Percentiles rank a stretch among this genome's conserved stretches.
phyloP scores from a whole-genome alignment of 2,888 invertebrate genomes.

The Cerceris ruficornis region DNA sequence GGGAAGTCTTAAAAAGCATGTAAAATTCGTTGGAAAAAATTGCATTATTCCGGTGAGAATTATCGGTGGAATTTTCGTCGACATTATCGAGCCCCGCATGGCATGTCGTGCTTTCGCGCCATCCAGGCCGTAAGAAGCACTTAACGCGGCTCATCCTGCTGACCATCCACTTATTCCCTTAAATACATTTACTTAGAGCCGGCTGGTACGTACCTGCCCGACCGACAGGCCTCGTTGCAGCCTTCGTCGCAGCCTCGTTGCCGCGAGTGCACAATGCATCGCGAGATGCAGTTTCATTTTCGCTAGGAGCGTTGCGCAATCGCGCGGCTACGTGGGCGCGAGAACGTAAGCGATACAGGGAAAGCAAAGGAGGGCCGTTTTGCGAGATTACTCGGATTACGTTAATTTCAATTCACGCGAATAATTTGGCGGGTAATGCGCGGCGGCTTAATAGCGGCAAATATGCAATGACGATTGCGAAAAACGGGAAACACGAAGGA shows the following conservation, averaged over 20 bases:
- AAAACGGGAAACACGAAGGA: too few relatives aligned
- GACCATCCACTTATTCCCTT: conserved; percentile 48
- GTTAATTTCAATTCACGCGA: too few relatives aligned
- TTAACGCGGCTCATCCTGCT: conserved; percentile 38
- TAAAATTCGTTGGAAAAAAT: background rate
- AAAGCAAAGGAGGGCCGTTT: too few relatives aligned
- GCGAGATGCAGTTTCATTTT: too few relatives aligned
- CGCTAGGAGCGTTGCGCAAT: too few relatives aligned
- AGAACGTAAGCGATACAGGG: too few relatives aligned
- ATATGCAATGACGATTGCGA: too few relatives aligned
- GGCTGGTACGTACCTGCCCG: conserved; percentile 44
- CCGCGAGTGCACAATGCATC: conserved; percentile 9
- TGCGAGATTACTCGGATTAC: too few relatives aligned
- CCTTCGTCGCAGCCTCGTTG: conserved; percentile 16
- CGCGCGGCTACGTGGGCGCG: too few relatives aligned
- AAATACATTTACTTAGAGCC: conserved; percentile 47
- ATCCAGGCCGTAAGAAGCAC: conserved; percentile 15
- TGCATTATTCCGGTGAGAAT: background rate
- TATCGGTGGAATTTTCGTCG: conserved; percentile 5
- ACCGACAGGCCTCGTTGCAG: conserved; percentile 19
- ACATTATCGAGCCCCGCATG: conserved; percentile 6
- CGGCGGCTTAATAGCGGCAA: too few relatives aligned
- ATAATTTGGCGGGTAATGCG: too few relatives aligned
- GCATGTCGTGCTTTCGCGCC: background rate
- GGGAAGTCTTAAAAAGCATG: too few relatives aligned